Base-by-base conservation (phyloP, 1,140 invertebrate genomes). In the Anastrepha obliqua region DNA sequence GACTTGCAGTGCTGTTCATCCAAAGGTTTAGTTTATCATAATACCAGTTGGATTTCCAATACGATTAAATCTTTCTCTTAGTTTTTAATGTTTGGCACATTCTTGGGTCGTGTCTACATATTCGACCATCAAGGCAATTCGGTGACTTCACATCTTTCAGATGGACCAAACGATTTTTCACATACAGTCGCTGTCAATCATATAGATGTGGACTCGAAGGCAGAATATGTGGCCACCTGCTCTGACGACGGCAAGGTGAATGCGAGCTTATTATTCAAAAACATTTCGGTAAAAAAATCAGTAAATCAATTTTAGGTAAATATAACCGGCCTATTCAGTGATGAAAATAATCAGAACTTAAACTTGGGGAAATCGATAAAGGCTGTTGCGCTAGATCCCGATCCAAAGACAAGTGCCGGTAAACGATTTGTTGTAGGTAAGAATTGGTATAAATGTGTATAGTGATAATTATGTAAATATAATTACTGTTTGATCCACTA, bases 111-210 rank as follows among this genome's bases (percentile, higher is more conserved):
- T 87, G 96, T 99, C 70, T 96, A 99, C 93, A 94, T 99, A 60
- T 92, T 99, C 29, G 98, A 99, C 93, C 98, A 98, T 93, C 96
- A 98, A 91, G 98, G 98, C 0, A 98, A 99, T 93, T 96, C 95
- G 39, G 96, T 97, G 3, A 91, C 94, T 65, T 92, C 93, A 78
- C 93, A 94, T 51, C 91, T 94, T 70, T 94, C 94, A 70, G 95
- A 94, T 29, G 94, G 94, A 0, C 93, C 95, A 88, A 95, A 95
- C 58, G 96, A 91, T 93, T 98, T 88, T 87, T 95, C 96, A 70
- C 98, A 99, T 91, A 95, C 97, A 15, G 96, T 98, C 8, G 96
- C 97, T 62, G 97, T 99, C 0, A 99, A 99, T 94, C 96, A 98
- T 91, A 98, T 99, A 88, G 98, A 97, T 87, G 98, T 99, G 88